Conservation (phyloP, 2,797 vertebrate species). For the Protosalanx chinensis region DNA sequence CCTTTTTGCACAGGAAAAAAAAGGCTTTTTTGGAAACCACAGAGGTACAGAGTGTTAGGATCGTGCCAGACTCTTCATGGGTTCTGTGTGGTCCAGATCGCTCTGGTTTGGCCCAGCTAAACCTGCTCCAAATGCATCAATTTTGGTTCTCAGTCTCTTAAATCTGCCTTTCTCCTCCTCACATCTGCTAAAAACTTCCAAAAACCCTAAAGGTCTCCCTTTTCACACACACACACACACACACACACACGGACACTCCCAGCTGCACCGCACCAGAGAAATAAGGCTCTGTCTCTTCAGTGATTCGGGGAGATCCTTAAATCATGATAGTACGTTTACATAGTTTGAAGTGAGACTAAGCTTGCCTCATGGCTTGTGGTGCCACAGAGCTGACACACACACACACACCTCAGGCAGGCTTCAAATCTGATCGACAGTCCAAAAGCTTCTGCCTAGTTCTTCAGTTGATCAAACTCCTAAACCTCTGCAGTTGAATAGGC, state of each 20-base stretch:
- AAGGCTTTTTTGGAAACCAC: background rate
- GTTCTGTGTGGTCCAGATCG: background rate
- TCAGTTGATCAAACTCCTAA: too few species aligned
- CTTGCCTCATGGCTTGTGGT: background rate
- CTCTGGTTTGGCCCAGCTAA: background rate
- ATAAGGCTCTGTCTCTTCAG: slow-evolving; percentile 3
- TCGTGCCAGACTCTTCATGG: background rate
- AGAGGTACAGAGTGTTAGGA: background rate
- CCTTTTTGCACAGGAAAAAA: background rate
- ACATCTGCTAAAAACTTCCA: background rate
- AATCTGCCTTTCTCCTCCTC: background rate
- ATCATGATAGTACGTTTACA: background rate
- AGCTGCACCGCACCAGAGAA: background rate
- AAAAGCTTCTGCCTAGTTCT: too few species aligned
- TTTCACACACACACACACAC: background rate
- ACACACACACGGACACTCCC: background rate
- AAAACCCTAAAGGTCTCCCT: background rate
- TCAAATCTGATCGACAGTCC: too few species aligned
- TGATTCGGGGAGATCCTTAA: background rate
- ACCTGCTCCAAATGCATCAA: background rate
- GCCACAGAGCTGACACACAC: background rate
- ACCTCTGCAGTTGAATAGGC: too few species aligned
- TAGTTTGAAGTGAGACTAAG: background rate
- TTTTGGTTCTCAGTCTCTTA: background rate
- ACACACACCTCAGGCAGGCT: background rate